Evolutionary conservation across 2,113 vertebrate genomes (phyloP).

Genomic region (Erythrocercus mccallii): DNA sequence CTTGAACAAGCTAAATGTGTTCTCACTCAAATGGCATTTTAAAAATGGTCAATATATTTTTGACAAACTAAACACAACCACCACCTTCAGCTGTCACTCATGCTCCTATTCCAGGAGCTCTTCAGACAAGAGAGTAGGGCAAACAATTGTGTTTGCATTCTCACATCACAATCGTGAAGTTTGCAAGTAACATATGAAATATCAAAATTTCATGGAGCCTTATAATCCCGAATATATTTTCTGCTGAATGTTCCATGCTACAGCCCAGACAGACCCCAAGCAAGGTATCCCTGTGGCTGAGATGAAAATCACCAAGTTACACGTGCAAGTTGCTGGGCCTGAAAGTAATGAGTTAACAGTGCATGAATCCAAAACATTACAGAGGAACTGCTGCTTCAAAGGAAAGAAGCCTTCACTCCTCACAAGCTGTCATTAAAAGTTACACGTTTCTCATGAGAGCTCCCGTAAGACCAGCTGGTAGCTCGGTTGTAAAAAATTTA

Average conservation of each 20-base stretch:
- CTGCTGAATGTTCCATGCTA: neutral
- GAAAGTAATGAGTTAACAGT: neutral
- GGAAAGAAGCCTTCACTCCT: neutral
- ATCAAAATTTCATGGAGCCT: neutral
- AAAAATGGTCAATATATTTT: neutral
- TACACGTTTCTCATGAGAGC: neutral
- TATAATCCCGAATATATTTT: neutral
- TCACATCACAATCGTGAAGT: neutral
- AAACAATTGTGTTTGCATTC: neutral
- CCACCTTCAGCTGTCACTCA: neutral
- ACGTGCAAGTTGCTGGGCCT: accelerated
- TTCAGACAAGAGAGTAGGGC: neutral
- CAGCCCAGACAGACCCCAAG: neutral
- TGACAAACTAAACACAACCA: neutral
- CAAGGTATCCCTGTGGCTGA: neutral
- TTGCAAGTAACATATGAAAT: neutral
- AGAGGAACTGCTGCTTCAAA: neutral
- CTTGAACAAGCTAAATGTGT: neutral
- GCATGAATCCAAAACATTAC: neutral
- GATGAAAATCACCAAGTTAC: neutral
- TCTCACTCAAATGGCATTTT: neutral
- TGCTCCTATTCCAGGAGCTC: neutral
- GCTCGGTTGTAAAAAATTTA: neutral
- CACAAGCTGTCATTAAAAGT: neutral
- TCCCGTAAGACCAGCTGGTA: neutral